These are phyloP conservation scores for Tragelaphus imberbis DNA, from an alignment of 2,113 vertebrate species.

Conservation along the genomic window DNA sequence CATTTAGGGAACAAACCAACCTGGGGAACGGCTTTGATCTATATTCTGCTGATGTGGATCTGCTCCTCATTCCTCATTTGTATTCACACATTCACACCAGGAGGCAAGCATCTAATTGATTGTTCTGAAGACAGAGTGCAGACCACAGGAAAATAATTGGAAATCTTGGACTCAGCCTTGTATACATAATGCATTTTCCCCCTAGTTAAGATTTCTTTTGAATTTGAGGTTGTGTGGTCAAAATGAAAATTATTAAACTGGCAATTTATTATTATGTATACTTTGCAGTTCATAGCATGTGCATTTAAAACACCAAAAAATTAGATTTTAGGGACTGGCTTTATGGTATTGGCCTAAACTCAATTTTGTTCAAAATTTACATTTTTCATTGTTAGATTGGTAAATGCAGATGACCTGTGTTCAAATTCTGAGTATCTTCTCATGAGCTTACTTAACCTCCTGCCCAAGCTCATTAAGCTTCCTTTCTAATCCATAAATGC, in stretches of 20 bases:
- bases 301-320: background rate
- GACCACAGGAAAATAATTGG: slow-evolving; percentile 45
- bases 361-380: background rate
- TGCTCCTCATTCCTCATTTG: slow-evolving; percentile 41
- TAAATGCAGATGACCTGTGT: background rate
- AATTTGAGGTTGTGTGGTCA: background rate
- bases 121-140: slow-evolving; percentile 52
- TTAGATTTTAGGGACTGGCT: background rate
- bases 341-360: background rate
- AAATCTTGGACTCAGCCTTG: slow-evolving; percentile 37
- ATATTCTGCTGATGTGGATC: slow-evolving; percentile 54
- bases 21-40: slow-evolving; percentile 55
- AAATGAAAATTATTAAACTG: slow-evolving; percentile 9
- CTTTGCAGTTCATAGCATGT: background rate
- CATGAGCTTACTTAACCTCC: background rate
- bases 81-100: slow-evolving; percentile 60
- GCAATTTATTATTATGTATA: background rate
- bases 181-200: slow-evolving; percentile 8
- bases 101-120: slow-evolving; percentile 59
- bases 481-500: background rate
- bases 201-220: slow-evolving; percentile 38
- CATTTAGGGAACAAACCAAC: background rate
- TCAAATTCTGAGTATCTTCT: background rate
- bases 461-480: background rate
- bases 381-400: background rate